These are phyloP conservation scores for Babyrousa celebensis DNA, from an alignment of 2,797 vertebrate species.

Conservation along the genomic window DNA sequence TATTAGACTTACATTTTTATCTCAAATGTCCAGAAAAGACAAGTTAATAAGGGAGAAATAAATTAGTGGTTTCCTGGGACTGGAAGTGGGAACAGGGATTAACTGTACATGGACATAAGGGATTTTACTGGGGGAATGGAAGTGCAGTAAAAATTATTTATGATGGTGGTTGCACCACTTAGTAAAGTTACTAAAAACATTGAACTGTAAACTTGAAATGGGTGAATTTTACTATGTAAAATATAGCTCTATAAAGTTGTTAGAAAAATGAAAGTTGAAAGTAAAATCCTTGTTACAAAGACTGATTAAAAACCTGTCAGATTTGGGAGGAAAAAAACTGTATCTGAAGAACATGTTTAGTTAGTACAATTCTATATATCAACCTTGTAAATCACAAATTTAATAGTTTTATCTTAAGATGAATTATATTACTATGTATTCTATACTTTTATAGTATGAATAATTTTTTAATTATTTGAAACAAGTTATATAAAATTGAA, in stretches of 20 bases:
- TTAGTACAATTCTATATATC: neutral
- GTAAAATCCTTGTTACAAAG: conserved; percentile 15
- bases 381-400: neutral
- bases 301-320: conserved; percentile 22
- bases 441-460: neutral
- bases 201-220: conserved; percentile 39
- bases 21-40: neutral
- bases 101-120: neutral
- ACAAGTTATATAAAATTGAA: conserved; percentile 51
- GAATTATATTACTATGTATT: neutral
- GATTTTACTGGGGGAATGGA: neutral
- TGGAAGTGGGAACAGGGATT: neutral
- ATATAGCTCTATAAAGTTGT: neutral
- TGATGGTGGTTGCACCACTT: neutral
- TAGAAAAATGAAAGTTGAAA: conserved; percentile 36
- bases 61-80: neutral
- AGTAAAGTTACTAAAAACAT: conserved; percentile 20
- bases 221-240: conserved; percentile 33
- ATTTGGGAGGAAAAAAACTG: conserved; percentile 18
- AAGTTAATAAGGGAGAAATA: neutral
- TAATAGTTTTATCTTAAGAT: conserved; percentile 9
- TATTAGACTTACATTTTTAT: neutral
- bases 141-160: conserved; percentile 39
- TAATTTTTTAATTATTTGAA: conserved; percentile 22
- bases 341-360: neutral